These are phyloP conservation scores for Alethe diademata DNA, from an alignment of 2,113 vertebrate species.

Conservation along the genomic window DNA sequence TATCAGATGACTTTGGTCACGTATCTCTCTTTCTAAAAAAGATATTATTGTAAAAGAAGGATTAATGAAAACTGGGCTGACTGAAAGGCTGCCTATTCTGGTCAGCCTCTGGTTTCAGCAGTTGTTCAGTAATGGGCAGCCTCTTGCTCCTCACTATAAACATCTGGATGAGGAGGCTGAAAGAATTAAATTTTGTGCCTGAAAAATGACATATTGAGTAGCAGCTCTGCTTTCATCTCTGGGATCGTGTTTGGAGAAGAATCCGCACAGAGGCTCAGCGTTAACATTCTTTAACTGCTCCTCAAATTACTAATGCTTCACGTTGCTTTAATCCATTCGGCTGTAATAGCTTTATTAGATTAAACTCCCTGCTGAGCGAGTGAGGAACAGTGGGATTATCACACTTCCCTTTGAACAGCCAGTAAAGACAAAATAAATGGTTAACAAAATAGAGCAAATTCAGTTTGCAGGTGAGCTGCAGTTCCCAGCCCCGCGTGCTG, in stretches of 20 bases:
- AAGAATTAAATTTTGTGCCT: constrained; percentile 57
- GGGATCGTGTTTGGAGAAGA: constrained; percentile 58
- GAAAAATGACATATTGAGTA: constrained; percentile 60
- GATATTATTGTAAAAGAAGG: neutral
- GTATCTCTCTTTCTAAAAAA: neutral
- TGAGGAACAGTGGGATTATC: constrained; percentile 76
- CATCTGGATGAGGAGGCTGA: constrained; percentile 41
- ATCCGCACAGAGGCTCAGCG: constrained; percentile 37
- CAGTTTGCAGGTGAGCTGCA: constrained; percentile 69
- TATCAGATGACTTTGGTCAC: neutral
- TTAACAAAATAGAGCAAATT: constrained; percentile 74
- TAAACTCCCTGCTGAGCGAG: constrained; percentile 70
- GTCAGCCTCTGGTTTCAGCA: constrained; percentile 37
- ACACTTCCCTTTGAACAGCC: constrained; percentile 75
- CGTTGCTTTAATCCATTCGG: constrained; percentile 76
- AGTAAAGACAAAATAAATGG: constrained; percentile 78
- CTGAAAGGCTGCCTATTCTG: neutral
- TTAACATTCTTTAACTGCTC: constrained; percentile 72
- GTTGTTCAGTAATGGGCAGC: constrained; percentile 20
- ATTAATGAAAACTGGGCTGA: constrained; percentile 14
- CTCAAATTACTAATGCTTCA: constrained; percentile 72
- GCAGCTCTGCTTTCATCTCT: constrained; percentile 63
- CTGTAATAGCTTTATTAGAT: constrained; percentile 76
- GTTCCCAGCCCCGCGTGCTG: neutral
- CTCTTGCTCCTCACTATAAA: constrained; percentile 31